Evolutionary conservation across 2,113 vertebrate genomes (phyloP).

Genomic region (Hippocampus zosterae): DNA sequence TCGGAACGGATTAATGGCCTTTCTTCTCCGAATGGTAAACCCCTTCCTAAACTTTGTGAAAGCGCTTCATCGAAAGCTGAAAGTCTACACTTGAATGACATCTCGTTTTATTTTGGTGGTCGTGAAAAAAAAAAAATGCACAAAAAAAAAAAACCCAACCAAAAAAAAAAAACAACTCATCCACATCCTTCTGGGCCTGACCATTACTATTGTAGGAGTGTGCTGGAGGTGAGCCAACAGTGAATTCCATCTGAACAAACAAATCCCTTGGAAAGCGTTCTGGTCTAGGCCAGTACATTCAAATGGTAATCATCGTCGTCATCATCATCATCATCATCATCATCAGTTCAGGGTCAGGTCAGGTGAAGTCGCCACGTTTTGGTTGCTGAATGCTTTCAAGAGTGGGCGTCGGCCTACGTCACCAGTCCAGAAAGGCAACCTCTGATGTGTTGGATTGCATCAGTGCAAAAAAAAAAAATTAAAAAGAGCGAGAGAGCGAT

Average conservation of each 20-base stretch:
- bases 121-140: not conserved
- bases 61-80: not conserved
- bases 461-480: slow-evolving; percentile 53
- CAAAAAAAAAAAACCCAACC: not conserved
- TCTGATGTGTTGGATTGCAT: slow-evolving; percentile 63
- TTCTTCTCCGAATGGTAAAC: not conserved
- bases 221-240: slow-evolving; percentile 36
- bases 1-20: no score
- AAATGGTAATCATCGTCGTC: slow-evolving; percentile 49
- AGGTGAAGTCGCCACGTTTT: slow-evolving; percentile 55
- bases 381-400: slow-evolving; percentile 51
- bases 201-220: slow-evolving; percentile 22
- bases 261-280: slow-evolving; percentile 16
- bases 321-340: slow-evolving; percentile 15
- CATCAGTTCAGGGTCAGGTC: slow-evolving; percentile 43
- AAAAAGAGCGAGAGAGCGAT: slow-evolving; percentile 31
- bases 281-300: slow-evolving; percentile 50
- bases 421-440: slow-evolving; percentile 56
- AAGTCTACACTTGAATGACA: not conserved
- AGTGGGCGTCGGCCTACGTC: slow-evolving; percentile 36
- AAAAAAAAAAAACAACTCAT: no score
- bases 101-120: not conserved
- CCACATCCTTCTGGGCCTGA: slow-evolving; percentile 3
- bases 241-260: slow-evolving; percentile 34
- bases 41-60: not conserved